Conservation (phyloP, 1,140 invertebrate species). For the Bicyclus anynana region DNA sequence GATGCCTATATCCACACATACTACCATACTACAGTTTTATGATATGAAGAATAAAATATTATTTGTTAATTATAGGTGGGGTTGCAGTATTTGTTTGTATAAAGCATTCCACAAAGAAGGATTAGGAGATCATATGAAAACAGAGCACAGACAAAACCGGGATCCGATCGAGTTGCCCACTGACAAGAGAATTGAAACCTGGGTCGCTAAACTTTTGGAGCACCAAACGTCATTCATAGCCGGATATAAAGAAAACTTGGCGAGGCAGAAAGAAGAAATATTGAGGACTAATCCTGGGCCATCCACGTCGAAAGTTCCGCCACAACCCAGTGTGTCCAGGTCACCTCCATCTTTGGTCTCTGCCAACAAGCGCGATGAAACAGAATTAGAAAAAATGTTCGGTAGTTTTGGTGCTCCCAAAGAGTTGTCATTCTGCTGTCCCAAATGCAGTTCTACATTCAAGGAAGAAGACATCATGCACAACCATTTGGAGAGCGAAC, state of each 20-base stretch:
- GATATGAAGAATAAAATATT: not conserved
- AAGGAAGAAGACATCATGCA: conserved; percentile 44
- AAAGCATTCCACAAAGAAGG: conserved; percentile 62
- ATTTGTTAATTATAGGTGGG: conserved; percentile 47
- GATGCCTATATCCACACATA: too few species aligned
- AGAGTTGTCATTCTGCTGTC: conserved; percentile 41
- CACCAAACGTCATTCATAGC: conserved; percentile 45
- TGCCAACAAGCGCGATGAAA: conserved; percentile 8
- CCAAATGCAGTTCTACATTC: conserved; percentile 40
- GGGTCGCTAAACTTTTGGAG: conserved; percentile 45
- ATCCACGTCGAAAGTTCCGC: conserved; percentile 9
- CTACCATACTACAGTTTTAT: too few species aligned
- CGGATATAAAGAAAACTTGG: conserved; percentile 43
- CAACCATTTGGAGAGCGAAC: conserved; percentile 55
- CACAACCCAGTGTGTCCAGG: not conserved
- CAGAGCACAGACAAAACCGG: conserved; percentile 43
- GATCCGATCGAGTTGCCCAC: conserved; percentile 40
- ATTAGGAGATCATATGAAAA: conserved; percentile 47
- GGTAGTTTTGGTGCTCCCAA: conserved; percentile 41
- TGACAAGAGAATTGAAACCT: conserved; percentile 46
- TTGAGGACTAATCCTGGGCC: conserved; percentile 19
- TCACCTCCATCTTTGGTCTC: not conserved
- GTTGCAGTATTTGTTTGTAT: conserved; percentile 55
- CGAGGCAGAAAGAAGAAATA: conserved; percentile 39
- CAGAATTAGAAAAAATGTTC: conserved; percentile 45